phyloP scores from a whole-genome alignment of 2,113 vertebrate species.

The Phrynosoma platyrhinos region DNA sequence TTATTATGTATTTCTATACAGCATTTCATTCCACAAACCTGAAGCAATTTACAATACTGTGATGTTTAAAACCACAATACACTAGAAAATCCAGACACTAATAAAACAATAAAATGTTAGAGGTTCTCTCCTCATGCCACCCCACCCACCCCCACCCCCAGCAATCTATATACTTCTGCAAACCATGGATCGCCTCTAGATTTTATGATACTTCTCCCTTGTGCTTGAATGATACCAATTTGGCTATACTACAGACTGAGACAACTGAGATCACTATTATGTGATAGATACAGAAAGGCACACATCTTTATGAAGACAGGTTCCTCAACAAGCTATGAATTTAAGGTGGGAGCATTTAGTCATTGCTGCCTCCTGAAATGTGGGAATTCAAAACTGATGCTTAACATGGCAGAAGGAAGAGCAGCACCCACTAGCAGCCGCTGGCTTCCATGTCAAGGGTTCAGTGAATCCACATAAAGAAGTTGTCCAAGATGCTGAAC shows the following conservation, averaged over 20 bases:
- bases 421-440: background rate
- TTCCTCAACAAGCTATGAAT: background rate
- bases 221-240: background rate
- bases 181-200: background rate
- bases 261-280: background rate
- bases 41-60: no score
- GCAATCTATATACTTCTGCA: background rate
- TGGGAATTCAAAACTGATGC: background rate
- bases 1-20: no score
- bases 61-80: no score
- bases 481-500: no score
- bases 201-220: background rate
- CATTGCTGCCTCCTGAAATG: background rate
- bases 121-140: no score
- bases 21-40: no score
- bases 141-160: no score
- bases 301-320: rapidly evolving
- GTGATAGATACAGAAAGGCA: background rate
- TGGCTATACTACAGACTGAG: background rate
- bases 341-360: background rate
- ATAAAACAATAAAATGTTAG: no score
- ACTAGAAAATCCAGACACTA: no score
- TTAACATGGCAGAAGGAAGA: background rate
- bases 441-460: no score
- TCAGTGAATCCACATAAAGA: no score